Percentiles rank a stretch among this genome's conserved stretches.
These are phyloP conservation scores for Ctenopoma multispine DNA, from an alignment of 2,797 vertebrate genomes.

Conservation along the genomic window DNA sequence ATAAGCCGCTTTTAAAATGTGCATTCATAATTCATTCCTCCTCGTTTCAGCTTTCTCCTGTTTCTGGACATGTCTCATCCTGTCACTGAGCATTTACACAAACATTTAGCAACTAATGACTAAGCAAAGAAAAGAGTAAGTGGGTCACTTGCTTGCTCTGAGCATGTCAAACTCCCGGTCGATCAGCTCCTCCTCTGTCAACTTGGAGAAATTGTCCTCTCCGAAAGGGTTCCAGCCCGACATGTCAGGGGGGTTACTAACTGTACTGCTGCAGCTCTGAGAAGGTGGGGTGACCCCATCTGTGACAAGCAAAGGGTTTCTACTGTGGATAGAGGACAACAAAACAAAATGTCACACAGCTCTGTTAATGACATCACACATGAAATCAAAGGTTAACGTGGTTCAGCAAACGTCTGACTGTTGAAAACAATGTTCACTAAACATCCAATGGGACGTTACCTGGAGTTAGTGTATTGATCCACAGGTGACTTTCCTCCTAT, in stretches of 20 bases:
- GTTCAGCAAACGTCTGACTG: background rate
- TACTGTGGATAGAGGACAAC: conserved; percentile 47
- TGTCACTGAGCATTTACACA: no score
- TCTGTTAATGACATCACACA: background rate
- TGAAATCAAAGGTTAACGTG: background rate
- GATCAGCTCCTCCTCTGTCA: conserved; percentile 97
- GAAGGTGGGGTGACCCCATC: conserved; percentile 82
- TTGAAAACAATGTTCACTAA: no score
- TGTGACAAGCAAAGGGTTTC: conserved; percentile 82
- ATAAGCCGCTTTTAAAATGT: no score
- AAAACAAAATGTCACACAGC: background rate
- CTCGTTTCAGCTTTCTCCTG: no score
- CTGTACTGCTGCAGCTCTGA: conserved; percentile 78
- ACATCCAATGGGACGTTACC: conserved; percentile 72
- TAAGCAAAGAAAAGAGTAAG: no score
- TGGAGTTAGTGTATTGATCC: conserved; percentile 83
- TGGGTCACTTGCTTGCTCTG: conserved; percentile 95
- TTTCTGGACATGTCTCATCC: no score
- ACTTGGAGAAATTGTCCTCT: conserved; percentile 97
- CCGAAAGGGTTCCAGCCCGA: conserved; percentile 98
- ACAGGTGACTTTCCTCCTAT: conserved; percentile 73
- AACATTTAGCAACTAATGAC: no score
- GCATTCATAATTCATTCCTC: no score
- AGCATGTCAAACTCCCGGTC: conserved; percentile 98
- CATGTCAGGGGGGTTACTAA: conserved; percentile 95